phyloP scores from a whole-genome alignment of 1,140 invertebrate genomes.

The Odontomachus brunneus region DNA sequence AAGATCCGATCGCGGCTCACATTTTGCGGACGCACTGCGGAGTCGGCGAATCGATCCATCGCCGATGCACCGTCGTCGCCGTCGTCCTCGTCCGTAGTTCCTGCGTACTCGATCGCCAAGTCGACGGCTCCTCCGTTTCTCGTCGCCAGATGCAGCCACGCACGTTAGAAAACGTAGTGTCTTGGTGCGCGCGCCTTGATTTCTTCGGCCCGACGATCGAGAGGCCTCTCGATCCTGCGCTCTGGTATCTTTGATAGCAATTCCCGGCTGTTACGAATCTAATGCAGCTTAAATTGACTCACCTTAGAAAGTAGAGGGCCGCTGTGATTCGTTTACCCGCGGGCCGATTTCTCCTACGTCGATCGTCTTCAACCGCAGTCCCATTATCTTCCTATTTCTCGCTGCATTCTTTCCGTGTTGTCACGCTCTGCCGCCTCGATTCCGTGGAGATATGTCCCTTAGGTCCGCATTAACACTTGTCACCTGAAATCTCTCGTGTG shows the following conservation, averaged over 20 bases:
- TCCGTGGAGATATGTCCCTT: no score
- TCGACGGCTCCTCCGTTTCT: background rate
- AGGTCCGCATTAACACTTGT: no score
- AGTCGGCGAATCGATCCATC: constrained; percentile 6
- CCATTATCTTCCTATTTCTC: background rate
- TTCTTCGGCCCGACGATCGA: background rate
- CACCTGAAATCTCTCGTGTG: no score
- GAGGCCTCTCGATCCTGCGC: background rate
- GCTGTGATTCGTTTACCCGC: background rate
- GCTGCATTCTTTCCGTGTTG: background rate
- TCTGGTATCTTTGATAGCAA: background rate
- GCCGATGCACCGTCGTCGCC: background rate
- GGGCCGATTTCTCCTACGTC: background rate
- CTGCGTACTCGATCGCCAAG: constrained; percentile 2
- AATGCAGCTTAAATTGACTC: constrained; percentile 1
- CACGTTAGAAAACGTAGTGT: constrained; percentile 25
- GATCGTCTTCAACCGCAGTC: background rate
- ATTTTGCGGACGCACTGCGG: background rate
- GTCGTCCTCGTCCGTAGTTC: no score
- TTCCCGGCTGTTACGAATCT: no score
- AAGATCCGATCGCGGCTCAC: background rate
- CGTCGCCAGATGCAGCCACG: background rate
- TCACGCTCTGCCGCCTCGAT: background rate
- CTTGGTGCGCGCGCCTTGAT: background rate
- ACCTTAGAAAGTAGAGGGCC: background rate